These are phyloP conservation scores for Gouania willdenowi DNA, from an alignment of 2,797 vertebrate species.

Conservation along the genomic window DNA sequence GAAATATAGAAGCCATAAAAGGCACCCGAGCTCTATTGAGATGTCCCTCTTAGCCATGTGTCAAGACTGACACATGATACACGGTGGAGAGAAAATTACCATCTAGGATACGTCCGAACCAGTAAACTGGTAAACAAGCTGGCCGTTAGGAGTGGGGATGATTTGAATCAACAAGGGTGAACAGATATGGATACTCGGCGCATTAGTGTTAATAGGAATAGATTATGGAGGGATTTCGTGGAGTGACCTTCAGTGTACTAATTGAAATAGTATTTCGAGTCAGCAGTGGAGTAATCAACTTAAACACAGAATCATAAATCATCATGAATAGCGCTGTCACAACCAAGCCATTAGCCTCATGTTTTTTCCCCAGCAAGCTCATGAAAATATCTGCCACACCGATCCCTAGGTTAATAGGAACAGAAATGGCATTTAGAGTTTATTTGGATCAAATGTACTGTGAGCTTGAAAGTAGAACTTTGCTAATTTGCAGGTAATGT, in stretches of 20 bases:
- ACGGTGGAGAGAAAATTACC: slow-evolving; percentile 90
- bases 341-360: slow-evolving; percentile 95
- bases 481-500: slow-evolving; percentile 99
- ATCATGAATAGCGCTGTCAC: slow-evolving; percentile 99
- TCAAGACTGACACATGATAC: slow-evolving; percentile 87
- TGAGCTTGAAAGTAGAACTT: slow-evolving; percentile 97
- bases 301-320: slow-evolving; percentile 99
- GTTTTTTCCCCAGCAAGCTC: slow-evolving; percentile 94
- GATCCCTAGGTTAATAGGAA: slow-evolving; percentile 99
- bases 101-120: slow-evolving; percentile 91
- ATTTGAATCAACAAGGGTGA: slow-evolving; percentile 99
- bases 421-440: slow-evolving; percentile 99
- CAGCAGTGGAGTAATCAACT: slow-evolving; percentile 99
- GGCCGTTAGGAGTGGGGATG: slow-evolving; percentile 95
- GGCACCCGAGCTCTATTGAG: slow-evolving; percentile 69
- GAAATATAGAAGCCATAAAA: slow-evolving; percentile 73
- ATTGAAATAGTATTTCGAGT: slow-evolving; percentile 99
- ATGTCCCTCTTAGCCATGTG: slow-evolving; percentile 82
- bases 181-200: slow-evolving; percentile 99
- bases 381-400: slow-evolving; percentile 97
- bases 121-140: slow-evolving; percentile 98
- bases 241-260: slow-evolving; percentile 99
- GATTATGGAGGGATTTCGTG: slow-evolving; percentile 99
- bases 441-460: slow-evolving; percentile 99
- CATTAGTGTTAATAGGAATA: slow-evolving; percentile 99